Conservation (phyloP, 1,140 invertebrate genomes). For the Mactra quadrangularis region DNA sequence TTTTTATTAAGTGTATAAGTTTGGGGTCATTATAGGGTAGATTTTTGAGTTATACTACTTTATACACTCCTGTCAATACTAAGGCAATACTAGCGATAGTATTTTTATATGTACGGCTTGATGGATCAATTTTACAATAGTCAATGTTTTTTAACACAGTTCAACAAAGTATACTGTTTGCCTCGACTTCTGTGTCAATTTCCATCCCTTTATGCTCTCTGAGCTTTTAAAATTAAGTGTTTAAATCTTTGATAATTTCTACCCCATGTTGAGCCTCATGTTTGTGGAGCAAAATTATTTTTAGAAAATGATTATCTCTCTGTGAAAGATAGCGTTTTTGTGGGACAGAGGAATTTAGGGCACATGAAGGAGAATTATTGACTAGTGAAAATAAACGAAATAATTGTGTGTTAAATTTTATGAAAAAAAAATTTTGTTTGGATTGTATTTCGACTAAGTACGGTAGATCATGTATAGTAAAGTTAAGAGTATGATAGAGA, state of each 20-base stretch:
- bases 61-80: no score
- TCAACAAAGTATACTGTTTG: neutral
- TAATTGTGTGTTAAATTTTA: neutral
- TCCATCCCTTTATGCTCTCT: conserved; percentile 28
- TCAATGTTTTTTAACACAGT: no score
- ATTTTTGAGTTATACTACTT: conserved; percentile 24
- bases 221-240: conserved; percentile 5
- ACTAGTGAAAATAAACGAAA: neutral
- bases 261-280: conserved; percentile 33
- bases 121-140: no score
- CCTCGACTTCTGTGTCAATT: conserved; percentile 32
- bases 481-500: no score
- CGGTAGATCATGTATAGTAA: neutral
- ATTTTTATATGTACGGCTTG: no score
- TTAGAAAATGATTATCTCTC: conserved; percentile 40
- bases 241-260: neutral
- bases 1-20: conserved; percentile 39
- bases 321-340: conserved; percentile 43
- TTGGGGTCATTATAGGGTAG: conserved; percentile 30
- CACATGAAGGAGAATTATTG: neutral
- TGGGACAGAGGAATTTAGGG: conserved; percentile 48
- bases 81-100: neutral
- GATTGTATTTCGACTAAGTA: conserved; percentile 4
- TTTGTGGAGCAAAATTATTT: conserved; percentile 57
- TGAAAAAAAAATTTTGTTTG: conserved; percentile 13